These are phyloP conservation scores for Dryobota labecula DNA, from an alignment of 2,888 invertebrate genomes.

Conservation along the genomic window DNA sequence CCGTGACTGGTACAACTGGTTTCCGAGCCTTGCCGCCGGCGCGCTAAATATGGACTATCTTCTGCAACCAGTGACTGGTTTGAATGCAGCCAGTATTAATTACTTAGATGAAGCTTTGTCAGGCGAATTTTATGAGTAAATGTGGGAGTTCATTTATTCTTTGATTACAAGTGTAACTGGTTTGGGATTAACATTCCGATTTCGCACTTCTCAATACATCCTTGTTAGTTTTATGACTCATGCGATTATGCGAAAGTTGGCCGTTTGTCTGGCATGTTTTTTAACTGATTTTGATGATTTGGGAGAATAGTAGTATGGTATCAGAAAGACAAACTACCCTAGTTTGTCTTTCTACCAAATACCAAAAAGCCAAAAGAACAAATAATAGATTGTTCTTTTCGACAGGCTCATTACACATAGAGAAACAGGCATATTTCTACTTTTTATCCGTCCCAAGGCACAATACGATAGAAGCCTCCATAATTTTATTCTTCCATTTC, in stretches of 20 bases:
- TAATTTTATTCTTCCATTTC: background rate
- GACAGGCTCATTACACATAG: background rate
- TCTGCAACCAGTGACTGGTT: constrained; percentile 48
- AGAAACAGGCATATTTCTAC: background rate
- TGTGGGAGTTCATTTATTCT: constrained; percentile 5
- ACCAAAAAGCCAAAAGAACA: too few relatives aligned
- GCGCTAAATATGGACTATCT: constrained; percentile 66
- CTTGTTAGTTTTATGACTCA: background rate
- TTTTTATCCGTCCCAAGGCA: background rate
- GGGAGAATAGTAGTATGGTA: background rate
- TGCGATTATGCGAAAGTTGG: background rate
- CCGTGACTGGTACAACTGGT: constrained; percentile 67
- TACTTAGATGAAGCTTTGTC: constrained; percentile 39
- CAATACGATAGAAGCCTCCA: background rate
- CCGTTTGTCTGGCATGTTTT: background rate
- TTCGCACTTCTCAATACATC: background rate
- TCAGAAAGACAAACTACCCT: too few relatives aligned
- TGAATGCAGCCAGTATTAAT: constrained; percentile 45
- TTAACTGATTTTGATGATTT: constrained; percentile 8
- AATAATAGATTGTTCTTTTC: too few relatives aligned
- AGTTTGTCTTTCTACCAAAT: too few relatives aligned
- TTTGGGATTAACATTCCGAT: background rate
- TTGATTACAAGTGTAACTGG: background rate
- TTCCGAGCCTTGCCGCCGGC: constrained; percentile 64
- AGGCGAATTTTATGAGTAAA: constrained; percentile 12